These are phyloP conservation scores for Apis mellifera DNA, from an alignment of 1,140 invertebrate genomes.

Conservation along the genomic window DNA sequence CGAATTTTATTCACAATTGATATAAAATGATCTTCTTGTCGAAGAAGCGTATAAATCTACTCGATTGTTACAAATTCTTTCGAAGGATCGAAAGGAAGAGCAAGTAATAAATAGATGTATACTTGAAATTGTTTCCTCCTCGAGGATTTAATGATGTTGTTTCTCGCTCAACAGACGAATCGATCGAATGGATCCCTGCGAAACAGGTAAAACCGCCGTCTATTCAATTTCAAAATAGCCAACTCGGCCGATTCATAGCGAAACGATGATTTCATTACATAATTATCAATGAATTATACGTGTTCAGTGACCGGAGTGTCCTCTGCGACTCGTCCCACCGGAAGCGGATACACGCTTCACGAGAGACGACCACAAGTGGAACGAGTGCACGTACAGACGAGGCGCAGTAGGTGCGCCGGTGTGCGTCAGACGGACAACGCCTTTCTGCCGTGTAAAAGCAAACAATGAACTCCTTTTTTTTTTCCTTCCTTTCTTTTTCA, in stretches of 20 bases:
- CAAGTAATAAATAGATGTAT: too few relatives aligned
- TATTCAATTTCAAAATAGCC: conserved; percentile 29
- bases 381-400: conserved; percentile 42
- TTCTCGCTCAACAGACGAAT: neutral
- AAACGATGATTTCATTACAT: conserved; percentile 55
- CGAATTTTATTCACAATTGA: too few relatives aligned
- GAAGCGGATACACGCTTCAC: conserved; percentile 80
- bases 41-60: too few relatives aligned
- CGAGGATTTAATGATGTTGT: neutral
- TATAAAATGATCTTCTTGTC: too few relatives aligned
- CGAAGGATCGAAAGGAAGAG: too few relatives aligned
- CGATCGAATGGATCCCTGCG: neutral
- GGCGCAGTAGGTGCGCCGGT: neutral
- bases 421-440: neutral
- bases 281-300: conserved; percentile 66
- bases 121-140: too few relatives aligned
- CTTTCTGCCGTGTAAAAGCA: neutral
- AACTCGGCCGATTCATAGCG: neutral
- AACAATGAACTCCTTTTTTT: neutral
- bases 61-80: too few relatives aligned
- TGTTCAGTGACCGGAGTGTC: conserved; percentile 79
- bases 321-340: conserved; percentile 69
- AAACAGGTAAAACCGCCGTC: neutral
- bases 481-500: neutral
- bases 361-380: conserved; percentile 70